These are phyloP conservation scores for Cryptocephalus moraei DNA, from an alignment of 2,888 invertebrate species.

Conservation along the genomic window DNA sequence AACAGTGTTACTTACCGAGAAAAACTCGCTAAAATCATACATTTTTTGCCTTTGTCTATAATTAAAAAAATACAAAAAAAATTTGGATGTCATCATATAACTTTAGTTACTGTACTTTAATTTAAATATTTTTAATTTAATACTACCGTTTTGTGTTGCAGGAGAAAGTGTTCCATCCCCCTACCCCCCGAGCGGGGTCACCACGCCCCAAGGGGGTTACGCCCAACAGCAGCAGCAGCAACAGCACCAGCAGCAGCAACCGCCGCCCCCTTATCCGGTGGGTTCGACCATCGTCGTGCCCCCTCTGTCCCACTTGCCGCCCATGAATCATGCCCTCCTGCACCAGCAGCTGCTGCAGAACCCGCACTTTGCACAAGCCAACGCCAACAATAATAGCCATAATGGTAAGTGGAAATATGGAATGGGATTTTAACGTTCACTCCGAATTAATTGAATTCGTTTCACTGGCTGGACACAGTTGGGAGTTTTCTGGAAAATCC, in stretches of 20 bases:
- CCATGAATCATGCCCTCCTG: conserved; percentile 34
- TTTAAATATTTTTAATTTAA: too few species aligned
- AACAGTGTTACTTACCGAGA: too few species aligned
- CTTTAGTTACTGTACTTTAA: too few species aligned
- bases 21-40: too few species aligned
- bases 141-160: not conserved
- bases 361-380: conserved; percentile 36
- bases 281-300: conserved; percentile 12
- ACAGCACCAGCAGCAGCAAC: not conserved
- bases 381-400: conserved; percentile 39
- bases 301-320: conserved; percentile 27
- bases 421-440: not conserved
- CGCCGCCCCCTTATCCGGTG: conserved; percentile 23
- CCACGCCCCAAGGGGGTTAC: conserved; percentile 7
- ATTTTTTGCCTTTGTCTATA: too few species aligned
- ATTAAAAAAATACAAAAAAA: too few species aligned
- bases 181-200: conserved; percentile 27
- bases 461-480: too few species aligned
- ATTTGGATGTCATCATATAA: too few species aligned
- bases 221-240: conserved; percentile 18
- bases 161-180: conserved; percentile 30
- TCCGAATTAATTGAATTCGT: too few species aligned
- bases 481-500: too few species aligned
- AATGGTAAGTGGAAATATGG: conserved; percentile 37
- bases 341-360: conserved; percentile 50